Evolutionary conservation across 2,888 invertebrate species (phyloP), one percentile per base, ranked within the genome.

Genomic region (Pterostichus madidus): DNA sequence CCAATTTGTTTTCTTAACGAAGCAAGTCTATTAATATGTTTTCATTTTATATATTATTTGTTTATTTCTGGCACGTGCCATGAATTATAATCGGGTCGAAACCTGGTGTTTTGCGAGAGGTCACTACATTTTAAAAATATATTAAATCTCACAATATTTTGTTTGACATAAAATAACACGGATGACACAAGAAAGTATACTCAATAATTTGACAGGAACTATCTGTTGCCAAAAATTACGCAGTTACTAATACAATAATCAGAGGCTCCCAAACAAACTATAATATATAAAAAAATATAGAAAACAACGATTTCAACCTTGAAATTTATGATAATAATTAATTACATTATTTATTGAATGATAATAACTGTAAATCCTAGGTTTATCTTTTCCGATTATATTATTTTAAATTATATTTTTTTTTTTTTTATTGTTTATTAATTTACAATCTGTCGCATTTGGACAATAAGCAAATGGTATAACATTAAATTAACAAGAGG

Each of bases 21-120:
- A 77, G 76, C 56, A 77, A 77, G 76, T 77, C 76, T 77, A 77
- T 77, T 32, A 77, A 77, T 77, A 77, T 53, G 1, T 24, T 77
- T 35, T 53, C 13, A 77, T 31, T 77, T 77, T 76, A 52, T 44
- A 71, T 44, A 71, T 44, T 15, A 71, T 71, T 71, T 71, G 71
- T 77, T 53, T 35, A 53, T 32, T 53, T 77, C 35, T 31, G 53
- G 35, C 76, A 77, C 76, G 76, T 77, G 76, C 7, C 53, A 6
- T 32, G 31, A 13, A 64, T 32, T 64, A 64, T 64, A 56, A 17
- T 56, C 49, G 13, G 49, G 49, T 64, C 64, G 35, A 32, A 24
- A 39, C 6, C 49, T 49, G n/a, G 49, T n/a, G 49, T 5, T 49
- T 49, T 10, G 49, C 35, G 31, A n/a, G 64, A 64, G 64, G 64